These are phyloP conservation scores for Dolichallabes microphthalmus DNA, from an alignment of 2,113 vertebrate genomes.

Conservation along the genomic window DNA sequence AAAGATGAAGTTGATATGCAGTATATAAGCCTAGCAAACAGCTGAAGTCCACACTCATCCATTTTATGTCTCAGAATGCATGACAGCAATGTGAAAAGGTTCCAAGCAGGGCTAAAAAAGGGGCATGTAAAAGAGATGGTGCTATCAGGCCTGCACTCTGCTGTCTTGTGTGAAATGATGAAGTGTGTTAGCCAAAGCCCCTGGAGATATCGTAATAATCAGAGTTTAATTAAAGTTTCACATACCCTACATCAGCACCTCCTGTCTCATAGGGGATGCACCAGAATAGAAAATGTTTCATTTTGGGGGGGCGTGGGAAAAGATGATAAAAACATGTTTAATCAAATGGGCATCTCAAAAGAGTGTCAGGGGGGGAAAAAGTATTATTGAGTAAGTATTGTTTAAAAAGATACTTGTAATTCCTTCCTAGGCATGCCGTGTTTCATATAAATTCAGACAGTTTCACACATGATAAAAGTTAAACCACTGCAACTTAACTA, in stretches of 20 bases:
- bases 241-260: slow-evolving; percentile 27
- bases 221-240: slow-evolving; percentile 53
- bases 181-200: slow-evolving; percentile 30
- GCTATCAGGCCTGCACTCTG: slow-evolving; percentile 18
- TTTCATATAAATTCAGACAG: too few relatives aligned
- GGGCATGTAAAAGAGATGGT: slow-evolving; percentile 6
- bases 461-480: too few relatives aligned
- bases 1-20: neutral
- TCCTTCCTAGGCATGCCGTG: neutral
- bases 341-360: slow-evolving; percentile 44
- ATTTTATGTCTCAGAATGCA: slow-evolving; percentile 2
- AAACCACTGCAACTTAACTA: too few relatives aligned
- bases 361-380: slow-evolving; percentile 2
- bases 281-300: slow-evolving; percentile 34
- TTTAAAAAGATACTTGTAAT: slow-evolving; percentile 34
- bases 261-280: neutral
- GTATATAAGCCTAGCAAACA: neutral
- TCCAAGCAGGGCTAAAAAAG: neutral
- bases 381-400: neutral
- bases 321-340: slow-evolving; percentile 40
- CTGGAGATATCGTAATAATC: slow-evolving; percentile 51
- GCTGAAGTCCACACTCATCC: slow-evolving; percentile 3
- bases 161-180: slow-evolving; percentile 44
- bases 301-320: slow-evolving; percentile 8
- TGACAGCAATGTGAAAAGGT: neutral